Percentiles rank a stretch among this genome's conserved stretches.
These are phyloP conservation scores for Halesus radiatus DNA, from an alignment of 1,140 invertebrate species.

Conservation along the genomic window DNA sequence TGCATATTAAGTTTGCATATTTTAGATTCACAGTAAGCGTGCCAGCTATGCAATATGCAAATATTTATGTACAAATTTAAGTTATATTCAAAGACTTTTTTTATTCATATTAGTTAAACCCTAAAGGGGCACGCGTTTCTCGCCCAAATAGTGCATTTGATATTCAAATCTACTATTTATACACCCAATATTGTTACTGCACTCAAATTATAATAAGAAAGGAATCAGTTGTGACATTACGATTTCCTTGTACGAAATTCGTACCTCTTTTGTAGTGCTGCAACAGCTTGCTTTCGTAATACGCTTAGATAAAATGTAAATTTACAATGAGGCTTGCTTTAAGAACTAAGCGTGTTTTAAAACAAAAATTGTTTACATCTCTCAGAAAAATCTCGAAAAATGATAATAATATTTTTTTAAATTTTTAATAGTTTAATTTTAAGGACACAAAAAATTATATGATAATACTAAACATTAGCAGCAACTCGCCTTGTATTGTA, in stretches of 20 bases:
- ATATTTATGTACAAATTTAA: conserved; percentile 48
- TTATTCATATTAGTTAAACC: conserved; percentile 10
- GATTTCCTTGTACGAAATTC: not conserved
- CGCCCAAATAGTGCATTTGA: conserved; percentile 19
- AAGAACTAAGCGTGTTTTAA: not conserved
- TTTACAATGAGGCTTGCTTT: not conserved
- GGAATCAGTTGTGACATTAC: conserved; percentile 8
- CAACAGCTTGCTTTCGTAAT: conserved; percentile 14
- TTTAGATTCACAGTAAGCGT: conserved; percentile 20
- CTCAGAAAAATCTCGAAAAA: conserved; percentile 3
- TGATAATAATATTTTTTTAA: not conserved
- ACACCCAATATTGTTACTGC: not conserved
- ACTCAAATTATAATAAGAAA: conserved; percentile 16
- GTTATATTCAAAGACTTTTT: conserved; percentile 19
- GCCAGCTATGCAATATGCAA: conserved; percentile 48
- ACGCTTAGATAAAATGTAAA: not conserved
- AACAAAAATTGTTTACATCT: not conserved
- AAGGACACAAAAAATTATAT: not conserved
- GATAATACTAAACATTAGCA: not conserved
- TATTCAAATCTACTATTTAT: conserved; percentile 40
- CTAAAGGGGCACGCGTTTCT: conserved; percentile 26
- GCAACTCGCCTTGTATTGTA: conserved; percentile 6
- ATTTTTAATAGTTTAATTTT: not conserved
- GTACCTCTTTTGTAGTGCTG: not conserved
- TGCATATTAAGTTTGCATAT: conserved; percentile 21